Conservation (phyloP, 2,888 invertebrate genomes). For the Nephrotoma flavescens region DNA sequence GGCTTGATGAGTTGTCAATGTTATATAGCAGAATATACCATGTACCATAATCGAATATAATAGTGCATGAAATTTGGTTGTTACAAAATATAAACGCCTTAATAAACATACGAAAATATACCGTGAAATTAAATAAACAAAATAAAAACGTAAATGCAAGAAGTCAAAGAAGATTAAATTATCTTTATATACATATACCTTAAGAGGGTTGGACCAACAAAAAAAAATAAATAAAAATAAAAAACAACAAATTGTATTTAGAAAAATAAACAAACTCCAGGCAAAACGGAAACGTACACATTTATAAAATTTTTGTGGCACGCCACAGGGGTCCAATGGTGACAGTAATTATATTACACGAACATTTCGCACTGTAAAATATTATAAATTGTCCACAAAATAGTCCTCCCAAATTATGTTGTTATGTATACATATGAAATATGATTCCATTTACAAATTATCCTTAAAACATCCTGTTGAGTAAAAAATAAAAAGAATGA, state of each 20-base stretch:
- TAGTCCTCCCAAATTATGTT: neutral
- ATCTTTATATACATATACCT: neutral
- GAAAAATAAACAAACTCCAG: neutral
- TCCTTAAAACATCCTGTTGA: neutral
- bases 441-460: neutral
- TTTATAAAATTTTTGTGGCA: neutral
- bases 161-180: neutral
- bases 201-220: neutral
- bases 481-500: neutral
- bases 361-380: neutral
- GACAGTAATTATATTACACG: neutral
- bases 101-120: neutral
- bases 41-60: neutral
- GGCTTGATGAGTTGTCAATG: neutral
- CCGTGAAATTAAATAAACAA: neutral
- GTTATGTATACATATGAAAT: neutral
- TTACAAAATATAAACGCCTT: neutral
- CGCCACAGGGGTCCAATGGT: neutral
- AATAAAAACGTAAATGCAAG: neutral
- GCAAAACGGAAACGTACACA: neutral
- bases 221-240: neutral
- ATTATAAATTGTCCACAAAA: neutral
- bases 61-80: neutral
- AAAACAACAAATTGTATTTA: neutral
- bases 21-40: neutral